phyloP scores from a whole-genome alignment of 2,113 vertebrate species.

The Lota lota region DNA sequence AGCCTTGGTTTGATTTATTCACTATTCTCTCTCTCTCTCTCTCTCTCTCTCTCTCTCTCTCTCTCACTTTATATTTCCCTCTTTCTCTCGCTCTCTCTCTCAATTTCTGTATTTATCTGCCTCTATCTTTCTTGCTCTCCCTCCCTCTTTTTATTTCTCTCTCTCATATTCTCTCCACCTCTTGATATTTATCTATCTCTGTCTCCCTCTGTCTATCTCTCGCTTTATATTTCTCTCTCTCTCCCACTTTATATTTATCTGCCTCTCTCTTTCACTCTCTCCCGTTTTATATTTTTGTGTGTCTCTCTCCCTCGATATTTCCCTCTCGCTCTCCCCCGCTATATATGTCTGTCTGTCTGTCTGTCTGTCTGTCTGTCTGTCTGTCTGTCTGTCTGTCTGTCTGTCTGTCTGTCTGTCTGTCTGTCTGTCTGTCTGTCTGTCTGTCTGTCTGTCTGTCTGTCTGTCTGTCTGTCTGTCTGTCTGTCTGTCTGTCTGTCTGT shows the following conservation, averaged over 20 bases:
- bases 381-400: not conserved
- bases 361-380: not conserved
- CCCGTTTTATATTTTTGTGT: too few relatives aligned
- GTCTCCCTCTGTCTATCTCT: not conserved
- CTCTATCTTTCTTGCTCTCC: too few relatives aligned
- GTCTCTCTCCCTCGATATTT: too few relatives aligned
- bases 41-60: not conserved
- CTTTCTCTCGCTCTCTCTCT: not conserved
- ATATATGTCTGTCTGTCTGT: not conserved
- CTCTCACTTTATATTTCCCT: not conserved
- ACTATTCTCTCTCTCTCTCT: not conserved
- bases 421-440: not conserved
- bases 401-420: not conserved
- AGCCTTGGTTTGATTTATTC: constrained; percentile 5
- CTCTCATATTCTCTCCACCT: not conserved
- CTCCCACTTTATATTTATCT: too few relatives aligned
- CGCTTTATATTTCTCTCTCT: too few relatives aligned
- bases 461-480: too few relatives aligned
- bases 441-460: not conserved
- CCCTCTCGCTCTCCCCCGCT: too few relatives aligned
- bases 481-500: not conserved
- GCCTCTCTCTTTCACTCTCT: too few relatives aligned
- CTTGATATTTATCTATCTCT: not conserved
- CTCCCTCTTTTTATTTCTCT: not conserved
- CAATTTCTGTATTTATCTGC: not conserved